phyloP scores from a whole-genome alignment of 2,888 invertebrate species.

The Lapara coniferarum region DNA sequence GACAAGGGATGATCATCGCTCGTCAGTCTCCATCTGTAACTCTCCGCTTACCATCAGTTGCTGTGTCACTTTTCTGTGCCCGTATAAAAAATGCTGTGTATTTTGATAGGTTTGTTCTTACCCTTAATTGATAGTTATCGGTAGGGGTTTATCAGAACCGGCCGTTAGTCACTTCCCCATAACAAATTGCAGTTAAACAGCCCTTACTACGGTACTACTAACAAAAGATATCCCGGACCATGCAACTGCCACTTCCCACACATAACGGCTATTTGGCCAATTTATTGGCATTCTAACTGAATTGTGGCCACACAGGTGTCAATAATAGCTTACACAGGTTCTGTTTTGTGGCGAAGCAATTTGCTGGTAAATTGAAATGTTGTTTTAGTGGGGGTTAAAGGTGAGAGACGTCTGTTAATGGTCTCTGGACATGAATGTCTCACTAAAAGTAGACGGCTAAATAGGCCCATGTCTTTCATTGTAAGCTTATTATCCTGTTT shows the following conservation, averaged over 20 bases:
- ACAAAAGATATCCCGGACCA: constrained; percentile 28
- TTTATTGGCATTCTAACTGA: constrained; percentile 64
- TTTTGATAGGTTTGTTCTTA: too few species aligned
- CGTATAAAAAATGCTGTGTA: too few species aligned
- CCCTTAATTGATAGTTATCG: too few species aligned
- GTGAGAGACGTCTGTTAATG: not conserved
- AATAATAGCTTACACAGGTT: constrained; percentile 57
- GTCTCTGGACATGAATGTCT: not conserved
- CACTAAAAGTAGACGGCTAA: too few species aligned
- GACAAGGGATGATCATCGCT: too few species aligned
- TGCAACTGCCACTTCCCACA: constrained; percentile 64
- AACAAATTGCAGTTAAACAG: not conserved
- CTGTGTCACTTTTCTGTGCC: too few species aligned
- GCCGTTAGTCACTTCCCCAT: too few species aligned
- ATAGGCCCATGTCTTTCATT: too few species aligned
- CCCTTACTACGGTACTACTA: not conserved
- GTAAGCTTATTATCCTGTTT: too few species aligned
- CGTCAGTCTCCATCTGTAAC: too few species aligned
- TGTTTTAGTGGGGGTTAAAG: constrained; percentile 14
- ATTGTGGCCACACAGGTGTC: constrained; percentile 61
- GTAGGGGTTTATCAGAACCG: too few species aligned
- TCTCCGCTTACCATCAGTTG: too few species aligned
- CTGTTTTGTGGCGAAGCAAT: constrained; percentile 39
- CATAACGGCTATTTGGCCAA: constrained; percentile 55
- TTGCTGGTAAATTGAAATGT: constrained; percentile 39